Base-by-base conservation (phyloP, 2,888 invertebrate species). In the Morpho deidamia region DNA sequence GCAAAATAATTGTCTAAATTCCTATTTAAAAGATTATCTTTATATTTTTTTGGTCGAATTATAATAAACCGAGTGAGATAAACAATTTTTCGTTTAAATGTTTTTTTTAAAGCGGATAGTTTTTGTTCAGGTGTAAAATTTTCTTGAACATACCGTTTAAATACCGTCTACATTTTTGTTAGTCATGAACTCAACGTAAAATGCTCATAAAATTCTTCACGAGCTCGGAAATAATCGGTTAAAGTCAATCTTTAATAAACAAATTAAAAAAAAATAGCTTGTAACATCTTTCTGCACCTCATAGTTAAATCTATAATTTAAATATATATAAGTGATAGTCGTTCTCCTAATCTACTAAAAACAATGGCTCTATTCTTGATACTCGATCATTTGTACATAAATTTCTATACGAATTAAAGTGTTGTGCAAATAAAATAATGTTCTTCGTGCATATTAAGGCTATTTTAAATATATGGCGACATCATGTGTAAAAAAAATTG, bases 371-470 rank as follows among this genome's bases (percentile, higher is more conserved):
- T 86, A 88, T 85, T 88, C 85, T 88, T 88, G 87, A 87, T 87
- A 88, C 81, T 75, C 67, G 65, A 64, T 69, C 83, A 85, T 75
- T 83, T 87, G 84, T 86, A 83, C 72, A 85, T 83, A 83, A 54
- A 60, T 72, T 74, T 78, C 76, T 78, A 75, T 71, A 71, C 67
- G 61, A 71, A 71, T 72, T 68, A 54, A 49, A 23, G 49, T 67
- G 68, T 63, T 66, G 62, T 64, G 67, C 50, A 50, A 55, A 23
- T 11, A 23, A 44, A 48, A 44, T n/a, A 39, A 48, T 54, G 49
- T 53, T 46, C 40, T 47, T 44, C 9, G 40, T 33, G 42, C n/a
- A 35, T 43, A 37, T 53, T 37, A 51, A 51, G 44, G 48, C 34
- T 54, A 44, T 48, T 38, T 42, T 37, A 49, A 7, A 32, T 32